Evolutionary conservation across 1,140 invertebrate species (phyloP), one percentile per base, ranked within the genome.

Genomic region (Ectropis grisescens): DNA sequence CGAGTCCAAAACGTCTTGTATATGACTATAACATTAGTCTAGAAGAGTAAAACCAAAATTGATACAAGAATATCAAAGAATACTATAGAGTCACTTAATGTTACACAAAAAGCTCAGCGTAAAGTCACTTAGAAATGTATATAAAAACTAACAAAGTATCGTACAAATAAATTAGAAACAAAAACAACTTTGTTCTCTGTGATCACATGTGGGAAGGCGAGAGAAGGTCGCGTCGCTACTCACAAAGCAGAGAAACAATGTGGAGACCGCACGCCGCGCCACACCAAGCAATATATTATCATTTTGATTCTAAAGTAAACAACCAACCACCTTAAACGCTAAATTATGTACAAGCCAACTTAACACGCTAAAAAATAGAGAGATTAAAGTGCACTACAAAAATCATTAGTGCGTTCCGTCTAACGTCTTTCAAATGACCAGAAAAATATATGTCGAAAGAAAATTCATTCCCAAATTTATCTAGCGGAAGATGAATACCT

Each of bases 131-230:
- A 26, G 47, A 55, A 55, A 58, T 44, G 29, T 57, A 47, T n/a
- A n/a, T 49, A 67, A 62, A 62, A 61, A 58, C 56, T 71, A 75
- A 78, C 64, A 67, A n/a, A n/a, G 60, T 72, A 78, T 31, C 64
- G 59, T 74, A 79, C 69, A 76, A 79, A 79, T 79, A 79, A 79
- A 79, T 79, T 72, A 79, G 71, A 79, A 79, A 79, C 74, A 80
- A 80, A 79, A 80, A 80, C 75, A 74, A 74, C 54, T 80, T 80
- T 76, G 71, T 74, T 76, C 71, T 61, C 62, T 47, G 50, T 52
- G 57, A 76, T 76, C 74, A n/a, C n/a, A n/a, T n/a, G n/a, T n/a
- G n/a, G n/a, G n/a, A n/a, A n/a, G n/a, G n/a, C n/a, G n/a, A n/a
- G n/a, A n/a, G n/a, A n/a, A n/a, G n/a, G n/a, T n/a, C n/a, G n/a